phyloP scores from a whole-genome alignment of 2,113 vertebrate genomes.

The Myocastor coypus region DNA sequence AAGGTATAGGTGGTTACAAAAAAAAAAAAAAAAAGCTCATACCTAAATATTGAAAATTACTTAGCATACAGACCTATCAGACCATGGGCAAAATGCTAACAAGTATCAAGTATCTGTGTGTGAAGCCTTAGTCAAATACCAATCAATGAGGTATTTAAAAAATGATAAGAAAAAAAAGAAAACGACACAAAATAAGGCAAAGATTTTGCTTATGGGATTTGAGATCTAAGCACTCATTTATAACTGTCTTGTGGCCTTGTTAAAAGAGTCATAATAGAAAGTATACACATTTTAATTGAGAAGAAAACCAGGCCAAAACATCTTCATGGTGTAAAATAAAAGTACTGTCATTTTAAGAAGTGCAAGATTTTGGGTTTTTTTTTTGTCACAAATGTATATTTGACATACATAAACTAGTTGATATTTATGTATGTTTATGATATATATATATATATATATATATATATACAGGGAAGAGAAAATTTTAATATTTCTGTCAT shows the following conservation, averaged over 20 bases:
- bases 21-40: background rate
- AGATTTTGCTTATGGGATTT: background rate
- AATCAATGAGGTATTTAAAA: background rate
- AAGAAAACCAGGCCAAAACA: background rate
- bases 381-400: background rate
- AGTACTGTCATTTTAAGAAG: background rate
- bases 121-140: background rate
- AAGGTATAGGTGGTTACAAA: background rate
- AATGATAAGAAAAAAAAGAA: background rate
- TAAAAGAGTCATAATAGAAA: background rate
- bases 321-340: background rate
- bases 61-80: background rate
- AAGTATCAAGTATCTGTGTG: background rate
- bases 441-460: background rate
- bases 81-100: background rate
- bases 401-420: background rate
- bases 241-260: background rate
- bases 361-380: background rate
- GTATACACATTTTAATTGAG: conserved; percentile 5
- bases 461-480: background rate
- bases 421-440: background rate
- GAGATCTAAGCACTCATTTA: background rate
- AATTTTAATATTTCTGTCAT: background rate
- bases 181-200: background rate
- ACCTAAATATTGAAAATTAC: background rate